Percentiles rank a stretch among this genome's conserved stretches.
phyloP scores from a whole-genome alignment of 2,797 vertebrate genomes.

The Euphonia xanthogaster region DNA sequence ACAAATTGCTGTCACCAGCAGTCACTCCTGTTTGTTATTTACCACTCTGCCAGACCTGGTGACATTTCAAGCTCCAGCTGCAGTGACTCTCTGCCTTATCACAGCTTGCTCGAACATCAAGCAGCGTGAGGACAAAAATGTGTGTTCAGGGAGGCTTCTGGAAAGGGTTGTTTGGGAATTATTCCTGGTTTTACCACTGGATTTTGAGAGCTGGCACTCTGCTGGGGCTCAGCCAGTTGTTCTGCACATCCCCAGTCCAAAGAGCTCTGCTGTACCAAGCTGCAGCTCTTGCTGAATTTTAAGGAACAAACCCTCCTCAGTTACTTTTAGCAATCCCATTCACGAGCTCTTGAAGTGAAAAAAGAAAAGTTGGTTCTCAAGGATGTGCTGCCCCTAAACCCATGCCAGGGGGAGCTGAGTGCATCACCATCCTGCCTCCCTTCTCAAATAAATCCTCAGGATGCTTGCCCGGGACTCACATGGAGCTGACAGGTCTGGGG shows the following conservation, averaged over 20 bases:
- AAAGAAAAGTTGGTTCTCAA: background rate
- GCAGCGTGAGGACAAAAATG: background rate
- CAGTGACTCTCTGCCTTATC: background rate
- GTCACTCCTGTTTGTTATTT: constrained; percentile 25
- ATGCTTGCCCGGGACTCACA: fast-evolving
- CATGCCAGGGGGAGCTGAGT: fast-evolving
- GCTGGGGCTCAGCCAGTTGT: background rate
- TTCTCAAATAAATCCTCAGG: fast-evolving
- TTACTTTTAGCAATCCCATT: background rate
- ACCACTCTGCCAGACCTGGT: background rate
- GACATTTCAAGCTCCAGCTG: constrained; percentile 25
- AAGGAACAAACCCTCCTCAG: background rate
- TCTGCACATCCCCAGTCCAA: background rate
- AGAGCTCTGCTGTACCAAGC: background rate
- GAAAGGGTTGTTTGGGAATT: background rate
- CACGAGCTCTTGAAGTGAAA: fast-evolving
- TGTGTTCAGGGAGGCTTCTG: background rate
- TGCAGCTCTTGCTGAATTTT: background rate
- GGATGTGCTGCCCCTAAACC: background rate
- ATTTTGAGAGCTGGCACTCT: background rate
- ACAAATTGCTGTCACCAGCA: constrained; percentile 21
- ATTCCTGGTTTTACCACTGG: background rate
- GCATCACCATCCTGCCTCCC: background rate
- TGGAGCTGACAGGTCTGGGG: background rate
- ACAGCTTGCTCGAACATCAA: background rate